phyloP scores from a whole-genome alignment of 2,888 invertebrate species.

The Tinea trinotella region DNA sequence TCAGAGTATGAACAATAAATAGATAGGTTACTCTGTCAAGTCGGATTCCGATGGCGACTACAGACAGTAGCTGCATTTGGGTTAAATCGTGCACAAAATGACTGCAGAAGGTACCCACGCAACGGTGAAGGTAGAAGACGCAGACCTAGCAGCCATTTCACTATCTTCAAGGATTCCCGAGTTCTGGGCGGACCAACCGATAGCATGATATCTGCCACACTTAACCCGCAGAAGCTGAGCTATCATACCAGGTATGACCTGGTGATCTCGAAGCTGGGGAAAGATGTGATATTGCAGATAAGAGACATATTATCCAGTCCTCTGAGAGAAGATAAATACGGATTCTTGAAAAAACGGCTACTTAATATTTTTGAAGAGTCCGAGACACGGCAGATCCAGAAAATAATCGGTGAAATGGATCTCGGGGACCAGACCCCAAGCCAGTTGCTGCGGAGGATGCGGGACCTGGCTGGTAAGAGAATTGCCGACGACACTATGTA shows the following conservation, averaged over 20 bases:
- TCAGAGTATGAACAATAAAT: too few species aligned
- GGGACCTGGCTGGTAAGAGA: conserved; percentile 20
- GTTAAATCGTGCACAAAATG: too few species aligned
- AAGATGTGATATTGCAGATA: conserved; percentile 25
- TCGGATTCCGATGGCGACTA: too few species aligned
- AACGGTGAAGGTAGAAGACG: too few species aligned
- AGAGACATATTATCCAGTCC: conserved; percentile 25
- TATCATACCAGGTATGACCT: conserved; percentile 23
- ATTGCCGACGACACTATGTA: conserved; percentile 22
- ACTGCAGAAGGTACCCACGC: too few species aligned
- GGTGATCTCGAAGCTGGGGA: conserved; percentile 24
- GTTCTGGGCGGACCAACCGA: conserved; percentile 22
- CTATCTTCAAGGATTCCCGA: conserved; percentile 9
- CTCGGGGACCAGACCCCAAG: conserved; percentile 24
- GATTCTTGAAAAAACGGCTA: conserved; percentile 20
- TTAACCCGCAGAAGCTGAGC: background rate
- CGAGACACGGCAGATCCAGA: conserved; percentile 20
- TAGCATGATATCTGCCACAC: conserved; percentile 22
- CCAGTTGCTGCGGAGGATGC: conserved; percentile 23
- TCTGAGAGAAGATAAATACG: conserved; percentile 23
- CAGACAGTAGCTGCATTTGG: too few species aligned
- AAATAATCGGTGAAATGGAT: conserved; percentile 22
- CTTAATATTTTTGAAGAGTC: conserved; percentile 23
- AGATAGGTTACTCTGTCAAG: too few species aligned
- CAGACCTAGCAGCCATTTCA: background rate